Evolutionary conservation across 2,113 vertebrate species (phyloP).

Genomic region (Proteles cristata): DNA sequence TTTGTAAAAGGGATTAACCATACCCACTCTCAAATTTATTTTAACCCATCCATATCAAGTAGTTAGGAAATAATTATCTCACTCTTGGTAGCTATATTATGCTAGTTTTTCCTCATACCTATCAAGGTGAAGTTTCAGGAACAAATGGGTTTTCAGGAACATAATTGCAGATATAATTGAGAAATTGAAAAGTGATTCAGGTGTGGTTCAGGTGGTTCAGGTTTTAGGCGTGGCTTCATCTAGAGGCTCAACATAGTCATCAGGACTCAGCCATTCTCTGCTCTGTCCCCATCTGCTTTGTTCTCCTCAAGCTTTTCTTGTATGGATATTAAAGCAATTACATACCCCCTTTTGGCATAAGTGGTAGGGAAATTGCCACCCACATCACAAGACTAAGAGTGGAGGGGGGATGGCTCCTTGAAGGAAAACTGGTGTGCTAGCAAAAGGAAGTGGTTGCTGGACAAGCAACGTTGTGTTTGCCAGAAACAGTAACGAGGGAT

Average conservation of each 20-base stretch:
- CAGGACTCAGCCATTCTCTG: accelerated
- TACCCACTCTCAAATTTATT: background rate
- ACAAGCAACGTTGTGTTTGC: background rate
- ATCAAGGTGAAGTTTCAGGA: background rate
- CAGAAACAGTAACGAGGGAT: background rate
- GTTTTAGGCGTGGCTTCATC: background rate
- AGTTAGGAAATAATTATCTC: background rate
- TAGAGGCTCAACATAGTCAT: background rate
- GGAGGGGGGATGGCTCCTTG: background rate
- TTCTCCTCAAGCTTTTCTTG: background rate
- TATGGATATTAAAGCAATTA: background rate
- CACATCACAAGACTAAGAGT: background rate
- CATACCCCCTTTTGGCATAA: background rate
- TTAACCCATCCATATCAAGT: background rate
- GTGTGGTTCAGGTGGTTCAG: no score
- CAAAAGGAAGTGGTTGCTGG: background rate
- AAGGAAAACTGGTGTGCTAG: background rate
- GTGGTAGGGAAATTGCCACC: background rate
- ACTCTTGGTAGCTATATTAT: background rate
- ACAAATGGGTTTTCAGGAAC: background rate
- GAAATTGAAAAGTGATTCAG: background rate
- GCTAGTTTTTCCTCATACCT: background rate
- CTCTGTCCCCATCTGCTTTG: background rate
- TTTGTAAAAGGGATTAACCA: constrained; percentile 25
- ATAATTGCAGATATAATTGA: background rate